These are phyloP conservation scores for Danio tinwini DNA, from an alignment of 2,797 vertebrate species.

Conservation along the genomic window DNA sequence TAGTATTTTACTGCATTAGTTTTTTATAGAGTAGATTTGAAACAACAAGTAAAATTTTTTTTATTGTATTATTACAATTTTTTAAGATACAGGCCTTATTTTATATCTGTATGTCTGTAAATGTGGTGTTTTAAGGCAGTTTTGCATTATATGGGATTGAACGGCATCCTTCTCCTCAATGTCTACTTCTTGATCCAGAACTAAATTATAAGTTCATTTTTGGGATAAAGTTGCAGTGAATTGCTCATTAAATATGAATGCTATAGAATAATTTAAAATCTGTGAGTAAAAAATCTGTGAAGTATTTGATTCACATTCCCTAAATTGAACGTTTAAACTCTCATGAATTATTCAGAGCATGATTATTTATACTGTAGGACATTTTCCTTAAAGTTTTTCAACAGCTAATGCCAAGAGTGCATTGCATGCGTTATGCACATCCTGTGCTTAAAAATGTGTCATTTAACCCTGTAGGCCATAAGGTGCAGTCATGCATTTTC, in stretches of 20 bases:
- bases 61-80: no score
- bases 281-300: slow-evolving; percentile 51
- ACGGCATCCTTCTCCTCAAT: slow-evolving; percentile 34
- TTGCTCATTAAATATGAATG: slow-evolving; percentile 33
- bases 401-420: slow-evolving; percentile 36
- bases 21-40: background rate
- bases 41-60: background rate
- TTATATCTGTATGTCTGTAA: background rate
- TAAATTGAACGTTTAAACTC: slow-evolving; percentile 32
- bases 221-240: slow-evolving; percentile 18
- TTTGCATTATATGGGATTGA: background rate
- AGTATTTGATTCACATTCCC: slow-evolving; percentile 25
- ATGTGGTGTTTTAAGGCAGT: background rate
- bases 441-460: slow-evolving; percentile 20
- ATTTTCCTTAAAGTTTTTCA: slow-evolving; percentile 48
- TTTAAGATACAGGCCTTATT: background rate
- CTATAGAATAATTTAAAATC: slow-evolving; percentile 10
- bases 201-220: slow-evolving; percentile 52
- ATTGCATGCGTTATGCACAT: background rate
- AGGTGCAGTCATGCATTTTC: background rate
- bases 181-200: slow-evolving; percentile 40
- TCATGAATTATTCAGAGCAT: slow-evolving; percentile 52
- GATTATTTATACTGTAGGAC: slow-evolving; percentile 50
- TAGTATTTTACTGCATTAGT: no score
- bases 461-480: background rate